phyloP scores from a whole-genome alignment of 2,888 invertebrate genomes.

The Melanophora roralis region DNA sequence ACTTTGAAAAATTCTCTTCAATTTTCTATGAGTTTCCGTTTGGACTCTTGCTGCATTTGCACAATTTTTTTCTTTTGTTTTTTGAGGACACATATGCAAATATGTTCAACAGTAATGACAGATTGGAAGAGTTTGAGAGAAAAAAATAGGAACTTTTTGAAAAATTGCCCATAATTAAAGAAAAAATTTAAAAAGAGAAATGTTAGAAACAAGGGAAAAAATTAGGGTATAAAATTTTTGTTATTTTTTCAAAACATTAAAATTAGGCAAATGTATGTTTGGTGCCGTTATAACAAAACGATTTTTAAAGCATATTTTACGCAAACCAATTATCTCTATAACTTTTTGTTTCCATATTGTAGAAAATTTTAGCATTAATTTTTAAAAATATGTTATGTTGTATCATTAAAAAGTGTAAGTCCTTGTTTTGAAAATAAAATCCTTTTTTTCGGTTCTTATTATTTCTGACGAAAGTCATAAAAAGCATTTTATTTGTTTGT shows the following conservation, averaged over 20 bases:
- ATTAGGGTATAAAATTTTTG: not conserved
- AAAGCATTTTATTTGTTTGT: not conserved
- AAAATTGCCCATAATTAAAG: no score
- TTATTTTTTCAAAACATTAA: not conserved
- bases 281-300: no score
- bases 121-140: not conserved
- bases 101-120: not conserved
- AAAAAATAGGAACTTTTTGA: slow-evolving; percentile 1
- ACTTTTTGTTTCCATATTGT: no score
- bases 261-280: not conserved
- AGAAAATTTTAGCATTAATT: no score
- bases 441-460: no score
- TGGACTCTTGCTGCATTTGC: not conserved
- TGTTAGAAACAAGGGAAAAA: not conserved
- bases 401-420: no score
- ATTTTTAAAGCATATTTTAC: no score
- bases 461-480: not conserved
- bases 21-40: slow-evolving; percentile 37
- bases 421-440: no score
- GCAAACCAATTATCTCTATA: no score
- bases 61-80: not conserved
- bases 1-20: slow-evolving; percentile 37
- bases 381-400: no score
- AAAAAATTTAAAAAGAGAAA: no score
- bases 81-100: slow-evolving; percentile 2